Percentiles rank a stretch among this genome's conserved stretches.
Evolutionary conservation across 1,140 invertebrate species (phyloP).

Genomic region (Drosophila micromelanica): DNA sequence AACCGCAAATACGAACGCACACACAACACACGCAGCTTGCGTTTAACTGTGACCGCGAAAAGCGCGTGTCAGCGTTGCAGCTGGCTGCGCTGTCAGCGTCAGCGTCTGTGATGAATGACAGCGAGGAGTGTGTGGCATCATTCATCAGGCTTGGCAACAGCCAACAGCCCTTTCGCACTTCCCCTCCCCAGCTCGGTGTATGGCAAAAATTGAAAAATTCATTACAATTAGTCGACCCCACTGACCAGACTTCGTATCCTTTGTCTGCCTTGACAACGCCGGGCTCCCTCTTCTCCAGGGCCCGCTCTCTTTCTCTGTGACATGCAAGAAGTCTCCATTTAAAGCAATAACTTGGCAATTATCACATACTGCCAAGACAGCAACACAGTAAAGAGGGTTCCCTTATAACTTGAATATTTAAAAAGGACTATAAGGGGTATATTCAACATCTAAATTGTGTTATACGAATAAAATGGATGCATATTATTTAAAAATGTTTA

Average conservation of each 20-base stretch:
- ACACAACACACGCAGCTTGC: constrained; percentile 8
- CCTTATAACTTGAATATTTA: not conserved
- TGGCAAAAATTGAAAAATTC: constrained; percentile 73
- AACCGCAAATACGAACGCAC: constrained; percentile 48
- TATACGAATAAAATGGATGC: not conserved
- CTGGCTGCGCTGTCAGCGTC: constrained; percentile 32
- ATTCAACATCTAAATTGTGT: not conserved
- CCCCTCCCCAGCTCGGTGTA: not conserved
- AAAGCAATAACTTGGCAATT: constrained; percentile 68
- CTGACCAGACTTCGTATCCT: constrained; percentile 32
- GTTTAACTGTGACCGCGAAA: constrained; percentile 68
- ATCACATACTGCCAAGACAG: constrained; percentile 45
- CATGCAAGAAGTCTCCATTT: not conserved
- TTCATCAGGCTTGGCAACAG: constrained; percentile 61
- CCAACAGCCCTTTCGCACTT: not conserved
- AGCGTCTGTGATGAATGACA: constrained; percentile 73
- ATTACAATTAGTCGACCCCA: constrained; percentile 76
- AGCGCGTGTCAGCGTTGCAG: constrained; percentile 46
- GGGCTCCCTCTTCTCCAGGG: not conserved
- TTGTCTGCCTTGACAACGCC: not conserved
- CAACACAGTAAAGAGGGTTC: constrained; percentile 3
- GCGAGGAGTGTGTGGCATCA: constrained; percentile 71
- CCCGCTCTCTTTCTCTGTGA: not conserved
- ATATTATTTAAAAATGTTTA: too few species aligned
- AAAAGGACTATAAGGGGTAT: not conserved